Evolutionary conservation across 2,888 invertebrate genomes (phyloP).

Genomic region (Xestia rhomboidea): DNA sequence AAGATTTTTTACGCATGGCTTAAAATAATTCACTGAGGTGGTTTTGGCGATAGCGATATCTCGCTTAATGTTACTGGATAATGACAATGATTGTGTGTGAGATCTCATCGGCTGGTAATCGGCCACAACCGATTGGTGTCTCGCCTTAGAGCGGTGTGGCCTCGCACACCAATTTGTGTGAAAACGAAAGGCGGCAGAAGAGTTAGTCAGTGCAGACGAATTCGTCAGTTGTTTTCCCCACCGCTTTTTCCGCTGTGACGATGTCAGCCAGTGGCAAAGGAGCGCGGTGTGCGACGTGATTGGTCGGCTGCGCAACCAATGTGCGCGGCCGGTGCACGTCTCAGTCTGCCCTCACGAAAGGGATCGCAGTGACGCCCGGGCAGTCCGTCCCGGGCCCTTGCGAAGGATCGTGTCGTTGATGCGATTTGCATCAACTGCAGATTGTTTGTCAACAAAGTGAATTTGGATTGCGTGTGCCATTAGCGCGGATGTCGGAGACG

Average conservation of each 20-base stretch:
- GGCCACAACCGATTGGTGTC: constrained; percentile 80
- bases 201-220: constrained; percentile 75
- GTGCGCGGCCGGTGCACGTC: constrained; percentile 70
- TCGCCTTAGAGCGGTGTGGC: constrained; percentile 80
- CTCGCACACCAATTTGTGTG: constrained; percentile 78
- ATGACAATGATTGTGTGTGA: constrained; percentile 58
- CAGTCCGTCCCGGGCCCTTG: constrained; percentile 88
- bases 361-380: constrained; percentile 76
- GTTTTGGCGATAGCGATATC: constrained; percentile 1
- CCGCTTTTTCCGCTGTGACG: constrained; percentile 81
- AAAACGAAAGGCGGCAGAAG: constrained; percentile 81
- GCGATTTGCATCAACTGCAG: constrained; percentile 75
- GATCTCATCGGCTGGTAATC: constrained; percentile 67
- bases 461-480: constrained; percentile 76
- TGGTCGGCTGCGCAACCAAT: constrained; percentile 82
- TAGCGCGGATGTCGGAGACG: constrained; percentile 73
- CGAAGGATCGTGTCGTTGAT: constrained; percentile 78
- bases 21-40: constrained; percentile 15
- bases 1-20: neutral
- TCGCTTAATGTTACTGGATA: too few relatives aligned
- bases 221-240: constrained; percentile 84
- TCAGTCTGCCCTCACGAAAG: constrained; percentile 83
- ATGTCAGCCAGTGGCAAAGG: constrained; percentile 77
- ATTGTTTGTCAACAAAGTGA: constrained; percentile 81
- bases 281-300: constrained; percentile 75